Percentiles rank a stretch among this genome's conserved stretches.
Conservation (phyloP, 2,113 vertebrate species). For the Herpailurus yagouaroundi region DNA sequence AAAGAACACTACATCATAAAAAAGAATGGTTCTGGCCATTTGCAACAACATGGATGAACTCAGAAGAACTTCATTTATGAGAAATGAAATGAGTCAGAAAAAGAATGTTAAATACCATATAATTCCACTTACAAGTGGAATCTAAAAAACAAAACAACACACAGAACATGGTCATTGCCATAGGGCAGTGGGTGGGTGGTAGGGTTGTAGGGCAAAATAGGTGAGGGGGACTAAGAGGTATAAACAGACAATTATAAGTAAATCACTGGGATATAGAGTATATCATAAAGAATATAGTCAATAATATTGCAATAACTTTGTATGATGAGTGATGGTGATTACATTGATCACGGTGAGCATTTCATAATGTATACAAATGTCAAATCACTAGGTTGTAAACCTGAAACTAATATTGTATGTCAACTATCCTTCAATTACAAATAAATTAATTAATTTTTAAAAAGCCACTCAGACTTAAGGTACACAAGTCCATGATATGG, state of each 20-base stretch:
- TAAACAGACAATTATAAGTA: neutral
- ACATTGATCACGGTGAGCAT: neutral
- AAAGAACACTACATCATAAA: neutral
- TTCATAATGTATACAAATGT: neutral
- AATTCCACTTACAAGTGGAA: neutral
- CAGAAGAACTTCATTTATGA: neutral
- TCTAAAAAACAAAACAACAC: neutral
- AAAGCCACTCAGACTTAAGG: neutral
- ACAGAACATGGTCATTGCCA: neutral
- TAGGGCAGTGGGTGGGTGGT: too few relatives aligned
- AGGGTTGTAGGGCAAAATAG: neutral
- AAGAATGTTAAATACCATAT: neutral
- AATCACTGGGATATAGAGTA: neutral
- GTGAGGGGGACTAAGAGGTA: neutral
- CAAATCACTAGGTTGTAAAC: neutral
- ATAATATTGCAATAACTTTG: neutral
- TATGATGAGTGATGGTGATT: neutral
- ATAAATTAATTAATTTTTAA: neutral
- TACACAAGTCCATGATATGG: neutral
- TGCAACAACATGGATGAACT: neutral
- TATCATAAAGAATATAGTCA: neutral
- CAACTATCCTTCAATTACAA: neutral
- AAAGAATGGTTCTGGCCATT: neutral
- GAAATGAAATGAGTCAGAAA: neutral
- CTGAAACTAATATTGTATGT: neutral